Evolutionary conservation across 2,888 invertebrate species (phyloP), one percentile per base, ranked within the genome.

Genomic region (Patella ulyssiponensis): DNA sequence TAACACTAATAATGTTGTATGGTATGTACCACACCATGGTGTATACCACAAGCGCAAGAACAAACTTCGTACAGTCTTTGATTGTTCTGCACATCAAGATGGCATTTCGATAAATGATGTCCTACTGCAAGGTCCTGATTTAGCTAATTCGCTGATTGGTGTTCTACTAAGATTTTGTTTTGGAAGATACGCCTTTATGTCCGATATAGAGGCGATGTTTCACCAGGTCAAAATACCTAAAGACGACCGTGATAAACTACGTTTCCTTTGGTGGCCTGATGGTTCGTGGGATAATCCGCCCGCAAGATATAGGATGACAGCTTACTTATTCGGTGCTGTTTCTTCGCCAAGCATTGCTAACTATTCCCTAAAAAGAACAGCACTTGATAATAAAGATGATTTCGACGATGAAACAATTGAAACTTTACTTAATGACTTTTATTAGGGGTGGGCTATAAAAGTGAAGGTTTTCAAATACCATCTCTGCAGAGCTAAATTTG

Each of bases 11-110:
- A 4, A 77, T 12, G 77, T 27, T 3, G 71, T 75, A 5, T 83
- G 83, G 82, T 84, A 81, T 73, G 75, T 85, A 23, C 83, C 82
- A 2, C 82, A 85, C 54, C 83, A 84, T 77, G 76, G 77, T 3
- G 78, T 83, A 14, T 76, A 78, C 27, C 80, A 81, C 33, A 69
- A 73, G 12, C 51, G 78, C 33, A 83, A 84, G 58, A 75, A 82
- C 15, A 82, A 81, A 74, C 73, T 82, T 15, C n/a, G 79, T 17
- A 81, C 83, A 1, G 81, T 80, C 1, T 82, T 81, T 74, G 81
- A 83, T 51, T 83, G 81, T 74, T 54, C 74, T 3, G 77, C 81
- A 11, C 71, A 5, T 7, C 80, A 76, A 69, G 0, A 20, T 33
- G 82, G 82, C 1, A 70, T 77, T 2, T 82, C 81, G 5, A 70